Evolutionary conservation across 2,797 vertebrate genomes (phyloP), one percentile per base, ranked within the genome.

Genomic region (Nyctalus aviator): DNA sequence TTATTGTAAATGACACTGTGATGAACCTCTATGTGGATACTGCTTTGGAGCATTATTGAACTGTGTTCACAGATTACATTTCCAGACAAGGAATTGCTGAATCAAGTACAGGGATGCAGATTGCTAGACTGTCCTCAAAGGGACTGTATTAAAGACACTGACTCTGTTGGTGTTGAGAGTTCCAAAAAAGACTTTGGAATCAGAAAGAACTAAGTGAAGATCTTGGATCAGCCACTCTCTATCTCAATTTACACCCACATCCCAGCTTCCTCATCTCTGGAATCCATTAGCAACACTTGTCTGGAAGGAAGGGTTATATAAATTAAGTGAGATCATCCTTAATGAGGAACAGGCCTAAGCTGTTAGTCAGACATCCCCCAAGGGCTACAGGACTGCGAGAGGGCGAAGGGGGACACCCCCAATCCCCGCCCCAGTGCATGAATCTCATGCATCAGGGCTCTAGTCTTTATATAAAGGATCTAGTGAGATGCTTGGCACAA

Each of bases 151-250:
- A 91, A n/a, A 20, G 12, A n/a, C 25, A 84, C 7, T 35, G 12
- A 46, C 10, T 89, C 10, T 18, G 17, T 69, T 77, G n/a, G 46
- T 84, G 69, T 8, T 57, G 46, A 84, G 57, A 75, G 48, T 69
- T 92, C n/a, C 44, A 50, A 76, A 91, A 92, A 86, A 73, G n/a
- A 75, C 44, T 84, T 88, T 85, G 18, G 46, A 78, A 83, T 83
- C 44, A 62, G 57, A 82, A 68, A 75, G 25, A 88, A 68, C 35
- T 30, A 50, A 83, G 20, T 32, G 5, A 8, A 77, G 8, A 41
- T 76, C 13, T 46, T 72, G 46, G n/a, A 30, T 79, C 69, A 68
- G 21, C 8, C 12, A 20, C 17, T 32, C 88, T 83, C 25, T 76
- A 35, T 11, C 12, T 90, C 14, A 46, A 35, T 6, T 86, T 37